Evolutionary conservation across 2,888 invertebrate species (phyloP), one percentile per base, ranked within the genome.

Genomic region (Conchocele bisecta): DNA sequence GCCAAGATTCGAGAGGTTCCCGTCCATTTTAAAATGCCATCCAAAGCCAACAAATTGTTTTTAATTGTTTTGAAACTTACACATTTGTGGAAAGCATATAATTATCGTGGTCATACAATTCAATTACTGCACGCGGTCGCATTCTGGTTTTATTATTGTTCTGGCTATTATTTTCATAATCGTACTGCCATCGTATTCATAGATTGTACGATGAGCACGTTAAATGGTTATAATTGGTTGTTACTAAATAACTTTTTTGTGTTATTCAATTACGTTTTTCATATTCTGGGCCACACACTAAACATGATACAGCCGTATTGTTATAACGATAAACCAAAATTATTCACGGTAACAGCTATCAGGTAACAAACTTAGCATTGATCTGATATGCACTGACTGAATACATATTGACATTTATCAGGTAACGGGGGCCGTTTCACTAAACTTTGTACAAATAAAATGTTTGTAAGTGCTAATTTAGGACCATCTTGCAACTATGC

Each of bases 11-110:
- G 51, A 22, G 50, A 51, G 31, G 28, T 60, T 39, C 2, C 28
- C 22, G 24, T 17, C 48, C 20, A 13, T 66, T 63, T 61, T 56
- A 20, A 28, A 48, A 53, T 66, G 33, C 63, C 70, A 75, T 66
- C 69, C 61, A n/a, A 48, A 61, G 61, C 59, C 57, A 33, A 44
- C 44, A 75, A 75, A 75, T 75, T 75, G 75, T 70, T 70, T 75
- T 75, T 64, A 75, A 75, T 57, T 69, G 66, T 66, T 66, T 75
- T 70, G 54, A 33, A 42, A 50, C 61, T 75, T 50, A 60, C 56
- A 59, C 51, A 56, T 58, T 75, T 57, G 39, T 42, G 33, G 31
- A 17, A 75, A 74, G 66, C 75, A 65, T 75, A 66, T 75, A 75
- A 75, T 75, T 75, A 75, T 41, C 57, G 26, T 28, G 46, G 46